These are phyloP conservation scores for Isurus oxyrinchus DNA, from an alignment of 2,113 vertebrate species.

Conservation along the genomic window DNA sequence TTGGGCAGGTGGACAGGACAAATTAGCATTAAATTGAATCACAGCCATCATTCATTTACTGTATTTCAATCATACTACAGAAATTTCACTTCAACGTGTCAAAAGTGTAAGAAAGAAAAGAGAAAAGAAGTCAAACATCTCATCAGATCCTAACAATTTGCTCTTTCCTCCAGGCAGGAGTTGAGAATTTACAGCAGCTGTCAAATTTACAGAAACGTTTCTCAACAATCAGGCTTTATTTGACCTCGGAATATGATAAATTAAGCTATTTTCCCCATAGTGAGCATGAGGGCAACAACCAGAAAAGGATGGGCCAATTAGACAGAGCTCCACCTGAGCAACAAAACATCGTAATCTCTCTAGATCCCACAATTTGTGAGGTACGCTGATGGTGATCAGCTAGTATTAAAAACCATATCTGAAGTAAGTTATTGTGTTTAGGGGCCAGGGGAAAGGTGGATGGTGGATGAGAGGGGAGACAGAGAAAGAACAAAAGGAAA, in stretches of 20 bases:
- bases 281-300: no score
- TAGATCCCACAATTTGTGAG: not conserved
- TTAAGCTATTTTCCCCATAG: not conserved
- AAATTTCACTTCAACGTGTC: not conserved
- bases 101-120: not conserved
- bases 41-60: not conserved
- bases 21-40: not conserved
- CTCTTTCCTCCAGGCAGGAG: not conserved
- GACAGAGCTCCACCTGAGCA: not conserved
- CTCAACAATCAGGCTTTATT: not conserved
- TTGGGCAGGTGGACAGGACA: not conserved
- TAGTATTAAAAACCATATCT: not conserved
- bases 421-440: not conserved
- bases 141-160: not conserved
- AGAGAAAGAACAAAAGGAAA: not conserved
- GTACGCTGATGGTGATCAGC: not conserved
- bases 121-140: not conserved
- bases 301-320: not conserved
- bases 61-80: not conserved
- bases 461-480: not conserved
- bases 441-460: not conserved
- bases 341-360: not conserved
- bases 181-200: not conserved
- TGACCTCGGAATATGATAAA: not conserved
- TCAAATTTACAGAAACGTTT: not conserved